Evolutionary conservation across 2,888 invertebrate genomes (phyloP).

Genomic region (Nomada fucata): DNA sequence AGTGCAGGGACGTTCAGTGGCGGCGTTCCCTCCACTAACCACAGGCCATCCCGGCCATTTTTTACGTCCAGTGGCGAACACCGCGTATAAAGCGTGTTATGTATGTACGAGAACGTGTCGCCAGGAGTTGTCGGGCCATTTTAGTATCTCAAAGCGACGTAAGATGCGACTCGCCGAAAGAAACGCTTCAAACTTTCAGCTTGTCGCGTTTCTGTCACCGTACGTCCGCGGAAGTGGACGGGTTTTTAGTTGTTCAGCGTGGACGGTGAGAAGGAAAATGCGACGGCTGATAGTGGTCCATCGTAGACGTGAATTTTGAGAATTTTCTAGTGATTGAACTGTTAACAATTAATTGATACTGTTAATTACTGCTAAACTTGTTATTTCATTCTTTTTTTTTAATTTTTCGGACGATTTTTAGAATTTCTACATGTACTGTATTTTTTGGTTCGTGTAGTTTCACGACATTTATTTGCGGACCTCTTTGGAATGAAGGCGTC

Average conservation of each 20-base stretch:
- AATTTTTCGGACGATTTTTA: neutral
- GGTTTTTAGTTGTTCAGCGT: neutral
- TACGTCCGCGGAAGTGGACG: too few species aligned
- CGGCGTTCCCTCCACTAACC: conserved; percentile 59
- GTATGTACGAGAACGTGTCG: conserved; percentile 54
- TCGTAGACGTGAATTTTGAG: neutral
- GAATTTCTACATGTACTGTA: too few species aligned
- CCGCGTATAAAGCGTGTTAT: conserved; percentile 54
- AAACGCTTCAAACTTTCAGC: neutral
- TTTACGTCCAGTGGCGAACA: conserved; percentile 43
- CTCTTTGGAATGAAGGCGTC: too few species aligned
- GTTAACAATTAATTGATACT: too few species aligned
- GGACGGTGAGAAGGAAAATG: neutral
- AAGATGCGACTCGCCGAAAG: conserved; percentile 28
- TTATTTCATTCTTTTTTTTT: neutral
- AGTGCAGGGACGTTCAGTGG: conserved; percentile 44
- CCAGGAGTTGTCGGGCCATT: conserved; percentile 40
- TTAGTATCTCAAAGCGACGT: conserved; percentile 57
- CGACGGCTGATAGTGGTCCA: neutral
- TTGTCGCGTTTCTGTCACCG: conserved; percentile 6
- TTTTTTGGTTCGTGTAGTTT: too few species aligned
- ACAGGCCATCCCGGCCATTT: conserved; percentile 62
- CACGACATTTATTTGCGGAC: too few species aligned
- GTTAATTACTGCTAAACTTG: neutral
- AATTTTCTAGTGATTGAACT: neutral